phyloP scores from a whole-genome alignment of 1,140 invertebrate species.

The Hormaphis cornu region DNA sequence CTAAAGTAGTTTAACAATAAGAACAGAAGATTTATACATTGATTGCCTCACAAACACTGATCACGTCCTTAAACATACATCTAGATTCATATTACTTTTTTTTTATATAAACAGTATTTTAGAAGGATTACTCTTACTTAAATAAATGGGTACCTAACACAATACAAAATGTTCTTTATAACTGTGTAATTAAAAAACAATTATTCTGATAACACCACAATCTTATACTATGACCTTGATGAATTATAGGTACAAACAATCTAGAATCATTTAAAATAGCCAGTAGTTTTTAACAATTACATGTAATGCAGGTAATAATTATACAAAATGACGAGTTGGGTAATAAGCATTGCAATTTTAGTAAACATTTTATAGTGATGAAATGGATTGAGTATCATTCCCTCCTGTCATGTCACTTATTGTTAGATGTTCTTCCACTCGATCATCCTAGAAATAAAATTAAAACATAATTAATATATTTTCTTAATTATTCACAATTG shows the following conservation, averaged over 20 bases:
- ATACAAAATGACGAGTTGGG: too few species aligned
- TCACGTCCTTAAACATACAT: not conserved
- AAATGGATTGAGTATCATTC: not conserved
- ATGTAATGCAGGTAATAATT: too few species aligned
- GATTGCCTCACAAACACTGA: not conserved
- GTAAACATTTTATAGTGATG: not conserved
- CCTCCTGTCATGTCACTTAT: not conserved
- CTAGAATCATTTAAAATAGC: too few species aligned
- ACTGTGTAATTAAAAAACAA: not conserved
- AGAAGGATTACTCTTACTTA: not conserved
- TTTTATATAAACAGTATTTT: not conserved
- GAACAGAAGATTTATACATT: not conserved
- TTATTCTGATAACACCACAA: not conserved
- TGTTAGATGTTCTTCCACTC: not conserved
- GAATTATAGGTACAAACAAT: too few species aligned
- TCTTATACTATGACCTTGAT: too few species aligned
- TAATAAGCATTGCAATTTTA: not conserved
- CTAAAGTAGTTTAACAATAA: not conserved
- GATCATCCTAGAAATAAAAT: conserved; percentile 1
- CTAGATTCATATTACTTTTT: not conserved
- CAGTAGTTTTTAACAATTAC: too few species aligned
- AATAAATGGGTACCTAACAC: not conserved
- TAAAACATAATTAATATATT: not conserved
- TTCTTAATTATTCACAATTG: not conserved
- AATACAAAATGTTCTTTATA: not conserved